Conservation (phyloP, 2,888 invertebrate species). For the Lepidonotus clava region DNA sequence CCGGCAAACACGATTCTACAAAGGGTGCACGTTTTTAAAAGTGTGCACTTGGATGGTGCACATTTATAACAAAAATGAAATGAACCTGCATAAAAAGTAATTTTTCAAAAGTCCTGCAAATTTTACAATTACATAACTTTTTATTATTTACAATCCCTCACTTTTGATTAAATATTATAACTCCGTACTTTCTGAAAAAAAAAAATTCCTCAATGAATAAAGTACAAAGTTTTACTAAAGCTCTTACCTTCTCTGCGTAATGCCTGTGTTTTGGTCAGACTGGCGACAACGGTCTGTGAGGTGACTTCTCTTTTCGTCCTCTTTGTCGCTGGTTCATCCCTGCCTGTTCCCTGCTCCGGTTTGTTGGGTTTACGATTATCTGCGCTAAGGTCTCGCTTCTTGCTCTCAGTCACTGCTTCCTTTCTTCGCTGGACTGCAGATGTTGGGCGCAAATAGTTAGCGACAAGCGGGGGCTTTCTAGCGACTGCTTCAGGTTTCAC, state of each 20-base stretch:
- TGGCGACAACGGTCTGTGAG: neutral
- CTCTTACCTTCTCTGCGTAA: constrained; percentile 10
- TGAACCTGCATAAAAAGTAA: no score
- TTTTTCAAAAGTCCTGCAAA: no score
- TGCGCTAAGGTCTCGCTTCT: neutral
- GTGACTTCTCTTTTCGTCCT: neutral
- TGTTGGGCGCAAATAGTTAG: constrained; percentile 12
- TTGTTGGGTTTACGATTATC: neutral
- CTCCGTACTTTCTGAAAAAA: no score
- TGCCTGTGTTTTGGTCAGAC: constrained; percentile 24
- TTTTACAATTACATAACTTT: no score
- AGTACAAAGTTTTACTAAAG: neutral
- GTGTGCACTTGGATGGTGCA: no score
- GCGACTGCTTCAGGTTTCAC: no score
- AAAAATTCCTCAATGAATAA: no score
- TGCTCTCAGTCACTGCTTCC: neutral
- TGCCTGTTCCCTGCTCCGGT: neutral
- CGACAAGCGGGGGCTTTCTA: neutral
- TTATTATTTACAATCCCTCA: no score
- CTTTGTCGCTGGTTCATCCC: constrained; percentile 6
- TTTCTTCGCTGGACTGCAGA: neutral
- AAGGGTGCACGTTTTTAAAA: no score
- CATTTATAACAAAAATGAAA: no score
- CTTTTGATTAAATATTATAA: no score
- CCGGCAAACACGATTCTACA: no score